phyloP scores from a whole-genome alignment of 1,140 invertebrate species.

The Branchinecta lynchi region DNA sequence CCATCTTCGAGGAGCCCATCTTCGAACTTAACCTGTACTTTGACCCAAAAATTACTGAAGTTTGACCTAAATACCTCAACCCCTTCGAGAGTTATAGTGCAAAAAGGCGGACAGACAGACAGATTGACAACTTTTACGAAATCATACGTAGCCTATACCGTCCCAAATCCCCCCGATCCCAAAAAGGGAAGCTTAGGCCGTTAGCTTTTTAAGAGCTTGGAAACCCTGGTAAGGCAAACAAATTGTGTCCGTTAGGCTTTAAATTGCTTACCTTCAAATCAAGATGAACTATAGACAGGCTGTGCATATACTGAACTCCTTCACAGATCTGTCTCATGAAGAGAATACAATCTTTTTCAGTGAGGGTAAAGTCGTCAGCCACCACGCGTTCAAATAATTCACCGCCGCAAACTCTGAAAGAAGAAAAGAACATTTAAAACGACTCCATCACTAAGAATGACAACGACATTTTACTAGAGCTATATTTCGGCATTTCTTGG shows the following conservation, averaged over 20 bases:
- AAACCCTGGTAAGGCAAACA: slow-evolving; percentile 13
- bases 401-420: slow-evolving; percentile 65
- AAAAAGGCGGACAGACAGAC: too few relatives aligned
- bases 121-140: too few relatives aligned
- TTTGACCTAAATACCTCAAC: too few relatives aligned
- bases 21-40: too few relatives aligned
- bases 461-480: too few relatives aligned
- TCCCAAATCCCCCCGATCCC: too few relatives aligned
- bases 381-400: slow-evolving; percentile 82
- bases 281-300: slow-evolving; percentile 66
- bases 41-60: too few relatives aligned
- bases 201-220: neutral
- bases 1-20: too few relatives aligned
- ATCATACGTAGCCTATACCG: too few relatives aligned
- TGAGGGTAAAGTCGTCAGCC: slow-evolving; percentile 77
- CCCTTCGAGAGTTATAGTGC: too few relatives aligned
- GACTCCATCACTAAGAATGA: slow-evolving; percentile 10
- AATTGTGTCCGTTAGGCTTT: slow-evolving; percentile 9
- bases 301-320: slow-evolving; percentile 76
- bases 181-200: too few relatives aligned
- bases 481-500: too few relatives aligned
- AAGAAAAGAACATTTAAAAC: slow-evolving; percentile 13
- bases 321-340: slow-evolving; percentile 82
- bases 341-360: slow-evolving; percentile 74
- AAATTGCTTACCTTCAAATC: slow-evolving; percentile 54